Base-by-base conservation (phyloP, 2,113 vertebrate genomes). In the Sturnus vulgaris region DNA sequence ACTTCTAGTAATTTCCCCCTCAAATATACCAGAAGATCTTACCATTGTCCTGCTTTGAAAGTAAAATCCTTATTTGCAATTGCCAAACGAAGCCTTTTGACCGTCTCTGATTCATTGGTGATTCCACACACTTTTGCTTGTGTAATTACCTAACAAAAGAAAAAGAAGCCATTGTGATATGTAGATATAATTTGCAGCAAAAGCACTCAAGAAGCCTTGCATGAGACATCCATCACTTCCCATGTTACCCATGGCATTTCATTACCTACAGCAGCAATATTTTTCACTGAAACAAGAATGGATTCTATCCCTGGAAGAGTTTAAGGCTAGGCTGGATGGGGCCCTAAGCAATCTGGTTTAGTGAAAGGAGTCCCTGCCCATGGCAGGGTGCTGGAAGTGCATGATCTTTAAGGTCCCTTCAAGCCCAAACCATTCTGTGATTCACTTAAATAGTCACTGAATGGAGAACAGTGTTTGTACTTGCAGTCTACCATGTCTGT, bases 11-110 rank as follows among this genome's bases (percentile, higher is more conserved):
- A 39, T 68, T 85, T 60, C 9, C 59, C 30, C 31, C 28, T 44
- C 42, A 79, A 70, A 55, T 57, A 37, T 28, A 69, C 25, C 4
- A 9, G 39, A 82, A 59, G 44, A 85, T 96, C 98, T 99, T 97
- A 99, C 99, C 99, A 99, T 77, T 99, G 99, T 95, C 99, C 99
- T 31, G 99, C 99, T 97, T 98, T 99, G 95, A 99, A 99, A 82
- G 96, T 98, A 93, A 99, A 99, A 39, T 98, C 98, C 55, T 98
- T 98, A 84, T 98, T 97, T 8, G 93, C 40, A 3, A 99, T 81
- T 4, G 98, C 95, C 95, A 99, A 89, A 52, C 97, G 96, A 61
- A 99, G 96, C 33, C 98, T 98, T 96, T 98, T 99, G 73, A 99
- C 99, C 0, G 96, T 97, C 4, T 98, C 97, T 0, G 99, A 99